Conservation (phyloP, 1,140 invertebrate species). For the Leucophenga varia region DNA sequence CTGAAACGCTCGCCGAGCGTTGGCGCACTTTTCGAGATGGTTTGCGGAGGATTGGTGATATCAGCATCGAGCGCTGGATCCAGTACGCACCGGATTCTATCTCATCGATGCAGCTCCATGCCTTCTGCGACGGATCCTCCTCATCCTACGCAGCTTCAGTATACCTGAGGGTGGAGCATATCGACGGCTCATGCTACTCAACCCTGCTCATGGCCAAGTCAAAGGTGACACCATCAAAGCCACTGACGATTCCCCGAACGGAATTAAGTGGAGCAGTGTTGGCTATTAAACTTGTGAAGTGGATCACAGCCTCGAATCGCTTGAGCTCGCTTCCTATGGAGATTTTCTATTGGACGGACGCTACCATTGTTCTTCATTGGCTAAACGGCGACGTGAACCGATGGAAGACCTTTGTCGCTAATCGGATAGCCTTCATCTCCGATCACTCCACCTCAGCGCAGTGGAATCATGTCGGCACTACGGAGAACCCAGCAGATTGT, state of each 20-base stretch:
- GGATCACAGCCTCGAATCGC: too few relatives aligned
- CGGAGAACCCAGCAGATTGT: slow-evolving; percentile 44
- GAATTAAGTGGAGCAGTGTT: too few relatives aligned
- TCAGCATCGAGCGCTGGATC: neutral
- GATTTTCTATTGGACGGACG: slow-evolving; percentile 52
- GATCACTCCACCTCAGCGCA: neutral
- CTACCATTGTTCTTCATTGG: too few relatives aligned
- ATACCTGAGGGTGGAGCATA: neutral
- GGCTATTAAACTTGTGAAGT: too few relatives aligned
- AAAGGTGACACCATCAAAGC: neutral
- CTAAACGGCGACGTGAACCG: slow-evolving; percentile 19
- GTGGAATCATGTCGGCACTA: slow-evolving; percentile 34
- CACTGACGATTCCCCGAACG: too few relatives aligned
- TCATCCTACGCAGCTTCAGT: neutral
- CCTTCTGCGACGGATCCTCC: neutral
- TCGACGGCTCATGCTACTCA: neutral
- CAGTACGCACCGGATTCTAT: neutral
- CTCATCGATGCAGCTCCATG: neutral
- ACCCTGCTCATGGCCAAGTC: neutral
- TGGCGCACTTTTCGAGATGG: neutral
- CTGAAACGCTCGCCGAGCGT: neutral
- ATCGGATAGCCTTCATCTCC: slow-evolving; percentile 4
- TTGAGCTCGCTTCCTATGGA: too few relatives aligned
- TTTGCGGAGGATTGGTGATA: neutral
- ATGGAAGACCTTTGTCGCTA: slow-evolving; percentile 34